Base-by-base conservation (phyloP, 2,888 invertebrate species). In the Drosophila kuntzei region DNA sequence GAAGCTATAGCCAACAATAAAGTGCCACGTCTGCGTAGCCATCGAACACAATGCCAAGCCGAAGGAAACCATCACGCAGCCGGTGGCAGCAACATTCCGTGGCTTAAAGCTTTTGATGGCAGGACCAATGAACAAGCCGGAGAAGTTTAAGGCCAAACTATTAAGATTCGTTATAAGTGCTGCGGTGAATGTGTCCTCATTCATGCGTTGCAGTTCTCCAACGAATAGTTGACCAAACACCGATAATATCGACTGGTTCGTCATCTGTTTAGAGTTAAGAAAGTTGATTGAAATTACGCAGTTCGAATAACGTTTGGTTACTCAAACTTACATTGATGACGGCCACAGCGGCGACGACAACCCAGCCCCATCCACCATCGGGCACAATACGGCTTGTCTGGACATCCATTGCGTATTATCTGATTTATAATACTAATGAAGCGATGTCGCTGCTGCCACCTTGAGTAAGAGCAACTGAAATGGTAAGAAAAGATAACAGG, bases 361-460 rank as follows among this genome's bases (percentile, higher is more conserved):
- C 93, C 96, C 96, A 96, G 0, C 96, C 96, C 95, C 95, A 96
- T 0, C 95, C 95, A 36, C 96, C 95, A 89, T 96, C 95, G 0
- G 96, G 95, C 16, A 90, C 79, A 25, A 71, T 71, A 36, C 76
- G 75, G 16, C 36, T 61, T 11, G 36, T 22, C 36, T 70, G 88
- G 7, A 59, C 49, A 34, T 90, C 86, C 91, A 91, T 90, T 60
- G 46, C 54, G 57, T 44, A 27, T n/a, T 18, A 44, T 20, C 16
- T 43, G 51, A 29, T 27, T 43, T 39, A 29, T 16, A 25, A 63
- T 16, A 22, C 27, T 43, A 60, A 18, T 49, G n/a, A 44, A 20
- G 47, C 20, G 37, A 27, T 39, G 39, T 53, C 41, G 16, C 34
- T 16, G 16, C 29, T 16, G 39, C 4, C 34, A 25, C 50, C 50